phyloP scores from a whole-genome alignment of 2,797 vertebrate species.

The Falco rusticolus region DNA sequence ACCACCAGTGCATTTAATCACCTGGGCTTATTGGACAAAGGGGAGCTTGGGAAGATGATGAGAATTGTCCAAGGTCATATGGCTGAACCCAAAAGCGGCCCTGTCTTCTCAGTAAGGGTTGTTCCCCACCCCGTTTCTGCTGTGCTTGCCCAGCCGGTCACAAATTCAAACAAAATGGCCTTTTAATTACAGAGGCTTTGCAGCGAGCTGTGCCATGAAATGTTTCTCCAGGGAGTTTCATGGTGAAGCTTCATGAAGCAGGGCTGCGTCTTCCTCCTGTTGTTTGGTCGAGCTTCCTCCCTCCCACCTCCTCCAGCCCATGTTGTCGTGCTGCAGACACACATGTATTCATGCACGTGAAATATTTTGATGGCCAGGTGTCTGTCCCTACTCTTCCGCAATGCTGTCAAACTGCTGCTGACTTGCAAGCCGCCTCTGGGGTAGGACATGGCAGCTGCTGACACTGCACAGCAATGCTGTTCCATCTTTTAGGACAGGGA shows the following conservation, averaged over 20 bases:
- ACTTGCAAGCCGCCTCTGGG: neutral
- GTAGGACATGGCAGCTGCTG: neutral
- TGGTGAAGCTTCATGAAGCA: neutral
- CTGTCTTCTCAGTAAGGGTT: neutral
- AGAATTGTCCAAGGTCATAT: neutral
- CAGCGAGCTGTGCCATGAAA: neutral
- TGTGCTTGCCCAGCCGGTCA: neutral
- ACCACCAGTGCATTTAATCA: neutral
- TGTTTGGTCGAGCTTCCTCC: neutral
- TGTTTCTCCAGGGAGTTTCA: neutral
- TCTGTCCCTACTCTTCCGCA: neutral
- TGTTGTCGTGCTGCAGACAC: neutral
- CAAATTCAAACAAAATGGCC: neutral
- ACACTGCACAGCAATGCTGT: rapidly evolving
- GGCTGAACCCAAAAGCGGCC: neutral
- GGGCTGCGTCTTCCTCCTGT: neutral
- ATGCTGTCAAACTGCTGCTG: neutral
- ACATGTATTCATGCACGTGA: rapidly evolving
- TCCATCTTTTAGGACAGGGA: neutral
- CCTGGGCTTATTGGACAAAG: neutral
- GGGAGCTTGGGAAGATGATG: neutral
- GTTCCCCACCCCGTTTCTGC: neutral
- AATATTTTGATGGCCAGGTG: neutral
- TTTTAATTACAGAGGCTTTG: neutral
- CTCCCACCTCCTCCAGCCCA: neutral